A percentile compares a stretch with the other conserved stretches of the same genome.
phyloP scores from a whole-genome alignment of 2,797 vertebrate species.

The Phrynocephalus vlangalii region DNA sequence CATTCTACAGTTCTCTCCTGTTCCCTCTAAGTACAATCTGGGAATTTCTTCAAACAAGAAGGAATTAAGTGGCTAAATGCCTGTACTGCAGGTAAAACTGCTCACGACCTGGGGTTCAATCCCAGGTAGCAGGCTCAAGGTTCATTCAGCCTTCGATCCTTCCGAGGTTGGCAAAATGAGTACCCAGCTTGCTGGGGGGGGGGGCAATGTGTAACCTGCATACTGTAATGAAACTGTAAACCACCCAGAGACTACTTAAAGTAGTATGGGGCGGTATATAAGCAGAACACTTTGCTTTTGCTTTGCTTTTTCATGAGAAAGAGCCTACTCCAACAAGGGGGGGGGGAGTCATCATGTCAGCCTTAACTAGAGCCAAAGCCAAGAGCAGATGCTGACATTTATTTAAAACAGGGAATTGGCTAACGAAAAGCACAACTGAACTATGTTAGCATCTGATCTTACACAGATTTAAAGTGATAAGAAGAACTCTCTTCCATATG shows the following conservation, averaged over 20 bases:
- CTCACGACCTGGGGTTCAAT: too few relatives aligned
- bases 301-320: conserved; percentile 16
- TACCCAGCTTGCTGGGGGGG: too few relatives aligned
- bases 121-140: too few relatives aligned
- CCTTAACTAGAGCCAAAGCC: conserved; percentile 30
- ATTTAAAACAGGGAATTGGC: conserved; percentile 48
- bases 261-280: too few relatives aligned
- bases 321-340: too few relatives aligned
- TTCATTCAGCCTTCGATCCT: too few relatives aligned
- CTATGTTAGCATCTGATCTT: conserved; percentile 47
- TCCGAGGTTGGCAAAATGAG: too few relatives aligned
- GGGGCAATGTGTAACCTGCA: too few relatives aligned
- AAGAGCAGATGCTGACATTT: conserved; percentile 50
- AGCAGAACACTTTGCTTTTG: too few relatives aligned
- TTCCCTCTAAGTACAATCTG: conserved; percentile 37
- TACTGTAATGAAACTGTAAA: too few relatives aligned
- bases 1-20: neutral
- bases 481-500: conserved; percentile 22
- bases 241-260: too few relatives aligned
- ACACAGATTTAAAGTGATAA: conserved; percentile 25
- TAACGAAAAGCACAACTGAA: conserved; percentile 54
- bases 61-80: neutral
- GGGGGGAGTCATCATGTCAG: conserved; percentile 11
- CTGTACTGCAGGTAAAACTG: too few relatives aligned
- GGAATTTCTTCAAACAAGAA: conserved; percentile 52